Percentiles rank a stretch among this genome's conserved stretches.
phyloP scores from a whole-genome alignment of 1,140 invertebrate species.

The Drosophila kikkawai region DNA sequence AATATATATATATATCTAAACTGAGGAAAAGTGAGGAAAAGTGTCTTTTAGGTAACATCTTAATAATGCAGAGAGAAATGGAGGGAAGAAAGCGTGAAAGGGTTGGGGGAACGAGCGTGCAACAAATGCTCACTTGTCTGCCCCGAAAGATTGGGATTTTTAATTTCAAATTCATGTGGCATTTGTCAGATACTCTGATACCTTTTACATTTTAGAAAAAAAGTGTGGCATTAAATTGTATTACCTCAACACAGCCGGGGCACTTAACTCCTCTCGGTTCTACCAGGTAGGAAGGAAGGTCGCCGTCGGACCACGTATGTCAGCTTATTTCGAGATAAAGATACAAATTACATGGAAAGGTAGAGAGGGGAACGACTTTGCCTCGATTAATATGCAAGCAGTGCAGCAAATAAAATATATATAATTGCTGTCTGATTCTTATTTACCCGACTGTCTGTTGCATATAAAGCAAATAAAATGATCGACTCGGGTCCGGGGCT shows the following conservation, averaged over 20 bases:
- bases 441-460: constrained; percentile 48
- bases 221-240: constrained; percentile 33
- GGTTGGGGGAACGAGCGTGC: background rate
- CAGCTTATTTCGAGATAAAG: constrained; percentile 54
- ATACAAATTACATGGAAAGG: constrained; percentile 45
- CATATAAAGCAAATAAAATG: constrained; percentile 52
- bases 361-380: constrained; percentile 22
- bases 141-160: constrained; percentile 32
- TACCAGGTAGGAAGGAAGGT: constrained; percentile 34
- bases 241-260: constrained; percentile 16
- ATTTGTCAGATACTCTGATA: constrained; percentile 39
- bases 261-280: constrained; percentile 20
- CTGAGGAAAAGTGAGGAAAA: constrained; percentile 19
- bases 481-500: constrained; percentile 47
- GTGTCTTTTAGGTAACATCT: constrained; percentile 61
- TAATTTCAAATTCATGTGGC: constrained; percentile 36
- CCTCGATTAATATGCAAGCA: constrained; percentile 76
- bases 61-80: constrained; percentile 53
- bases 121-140: constrained; percentile 34
- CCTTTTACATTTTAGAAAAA: constrained; percentile 33
- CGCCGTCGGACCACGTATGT: constrained; percentile 45
- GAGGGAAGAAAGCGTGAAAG: constrained; percentile 29
- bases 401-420: constrained; percentile 72
- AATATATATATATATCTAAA: background rate
- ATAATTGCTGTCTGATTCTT: constrained; percentile 56